Conservation (phyloP, 1,140 invertebrate genomes). For the Panulirus ornatus region DNA sequence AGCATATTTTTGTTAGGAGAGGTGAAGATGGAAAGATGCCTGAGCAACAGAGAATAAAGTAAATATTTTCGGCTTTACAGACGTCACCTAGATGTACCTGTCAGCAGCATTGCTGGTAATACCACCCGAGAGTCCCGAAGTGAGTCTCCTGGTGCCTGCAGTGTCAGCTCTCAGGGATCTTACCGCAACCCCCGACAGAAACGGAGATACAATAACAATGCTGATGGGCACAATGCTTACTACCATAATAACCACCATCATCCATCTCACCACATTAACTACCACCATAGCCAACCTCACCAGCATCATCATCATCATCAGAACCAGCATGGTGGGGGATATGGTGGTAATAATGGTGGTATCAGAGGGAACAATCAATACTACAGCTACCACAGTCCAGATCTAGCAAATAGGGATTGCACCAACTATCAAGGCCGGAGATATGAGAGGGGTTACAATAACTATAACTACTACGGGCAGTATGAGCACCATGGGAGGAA, state of each 20-base stretch:
- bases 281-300: background rate
- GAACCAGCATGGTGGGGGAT: constrained; percentile 17
- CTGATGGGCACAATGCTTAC: constrained; percentile 21
- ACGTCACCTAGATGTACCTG: constrained; percentile 46
- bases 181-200: constrained; percentile 63
- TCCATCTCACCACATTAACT: constrained; percentile 13
- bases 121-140: constrained; percentile 58
- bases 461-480: constrained; percentile 36
- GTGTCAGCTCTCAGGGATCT: constrained; percentile 54
- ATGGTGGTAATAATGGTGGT: background rate
- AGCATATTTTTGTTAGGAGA: too few species aligned
- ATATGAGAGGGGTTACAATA: constrained; percentile 49
- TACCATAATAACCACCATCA: constrained; percentile 39
- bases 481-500: constrained; percentile 24
- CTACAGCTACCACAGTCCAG: constrained; percentile 38
- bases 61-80: constrained; percentile 11
- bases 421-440: constrained; percentile 39
- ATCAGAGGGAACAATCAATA: constrained; percentile 38
- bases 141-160: constrained; percentile 57
- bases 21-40: background rate
- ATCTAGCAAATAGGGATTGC: constrained; percentile 16
- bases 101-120: background rate
- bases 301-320: constrained; percentile 32
- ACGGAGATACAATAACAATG: constrained; percentile 46
- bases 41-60: too few species aligned